These are phyloP conservation scores for Gymnorhina tibicen DNA, from an alignment of 2,113 vertebrate species.

Conservation along the genomic window DNA sequence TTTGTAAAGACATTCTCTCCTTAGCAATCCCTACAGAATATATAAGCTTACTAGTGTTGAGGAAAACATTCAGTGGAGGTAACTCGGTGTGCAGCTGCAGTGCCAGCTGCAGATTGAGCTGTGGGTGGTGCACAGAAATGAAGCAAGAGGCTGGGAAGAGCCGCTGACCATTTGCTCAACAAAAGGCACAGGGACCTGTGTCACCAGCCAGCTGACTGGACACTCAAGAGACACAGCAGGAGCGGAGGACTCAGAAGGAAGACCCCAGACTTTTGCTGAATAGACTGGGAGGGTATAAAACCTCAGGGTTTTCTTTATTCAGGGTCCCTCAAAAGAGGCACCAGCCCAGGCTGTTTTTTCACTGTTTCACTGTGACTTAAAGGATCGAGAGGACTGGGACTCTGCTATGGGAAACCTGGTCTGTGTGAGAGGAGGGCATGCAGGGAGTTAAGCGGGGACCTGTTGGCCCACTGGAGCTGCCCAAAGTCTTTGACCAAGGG, in stretches of 20 bases:
- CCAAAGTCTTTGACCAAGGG: background rate
- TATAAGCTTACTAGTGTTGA: fast-evolving
- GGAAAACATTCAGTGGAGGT: background rate
- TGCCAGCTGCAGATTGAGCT: background rate
- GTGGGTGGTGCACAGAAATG: background rate
- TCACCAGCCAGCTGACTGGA: background rate
- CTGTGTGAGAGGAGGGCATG: background rate
- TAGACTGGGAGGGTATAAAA: background rate
- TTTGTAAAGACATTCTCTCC: background rate
- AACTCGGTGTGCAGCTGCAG: background rate
- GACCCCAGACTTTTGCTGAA: background rate
- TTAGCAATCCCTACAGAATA: background rate
- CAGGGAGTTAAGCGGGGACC: background rate
- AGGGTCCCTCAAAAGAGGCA: background rate
- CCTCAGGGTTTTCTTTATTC: background rate
- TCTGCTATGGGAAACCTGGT: background rate
- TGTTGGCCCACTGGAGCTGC: background rate
- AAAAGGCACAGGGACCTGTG: background rate
- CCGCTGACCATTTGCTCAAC: background rate
- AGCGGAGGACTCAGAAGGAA: background rate
- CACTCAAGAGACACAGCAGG: background rate
- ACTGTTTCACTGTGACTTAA: fast-evolving
- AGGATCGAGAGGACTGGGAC: background rate
- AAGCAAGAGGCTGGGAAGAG: background rate
- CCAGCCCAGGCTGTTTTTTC: background rate